Evolutionary conservation across 2,888 invertebrate species (phyloP).

Genomic region (Parochlus steinenii): DNA sequence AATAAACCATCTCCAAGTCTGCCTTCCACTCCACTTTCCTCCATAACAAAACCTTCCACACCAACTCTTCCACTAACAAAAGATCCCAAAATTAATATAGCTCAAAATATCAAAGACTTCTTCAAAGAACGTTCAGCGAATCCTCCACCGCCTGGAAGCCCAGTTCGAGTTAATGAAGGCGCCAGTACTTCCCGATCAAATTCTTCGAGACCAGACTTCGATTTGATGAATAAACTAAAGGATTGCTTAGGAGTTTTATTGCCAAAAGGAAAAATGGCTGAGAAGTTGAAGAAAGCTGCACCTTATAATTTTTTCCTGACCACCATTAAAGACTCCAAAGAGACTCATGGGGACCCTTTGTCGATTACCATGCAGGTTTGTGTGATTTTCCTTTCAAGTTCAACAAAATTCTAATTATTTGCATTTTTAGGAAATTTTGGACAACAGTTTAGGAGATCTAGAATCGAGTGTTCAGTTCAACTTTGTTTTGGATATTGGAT

Average conservation of each 20-base stretch:
- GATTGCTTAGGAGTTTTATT: constrained; percentile 36
- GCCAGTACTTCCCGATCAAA: constrained; percentile 3
- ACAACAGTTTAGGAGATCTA: constrained; percentile 56
- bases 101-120: constrained; percentile 12
- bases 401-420: constrained; percentile 7
- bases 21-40: background rate
- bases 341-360: constrained; percentile 45
- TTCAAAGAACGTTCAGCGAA: constrained; percentile 5
- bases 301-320: constrained; percentile 66
- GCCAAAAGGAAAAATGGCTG: constrained; percentile 43
- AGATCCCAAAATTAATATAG: too few species aligned
- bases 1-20: background rate
- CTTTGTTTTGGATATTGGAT: constrained; percentile 82
- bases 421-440: constrained; percentile 48
- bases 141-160: constrained; percentile 8
- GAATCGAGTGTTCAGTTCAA: constrained; percentile 72
- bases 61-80: constrained; percentile 14
- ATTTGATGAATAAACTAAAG: constrained; percentile 17
- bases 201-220: background rate
- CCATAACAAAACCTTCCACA: constrained; percentile 4
- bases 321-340: constrained; percentile 43
- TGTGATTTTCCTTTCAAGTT: background rate
- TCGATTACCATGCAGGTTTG: constrained; percentile 53
- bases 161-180: constrained; percentile 17
- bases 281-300: constrained; percentile 44